Conservation (phyloP, 2,888 invertebrate species). For the Melieria crassipennis region DNA sequence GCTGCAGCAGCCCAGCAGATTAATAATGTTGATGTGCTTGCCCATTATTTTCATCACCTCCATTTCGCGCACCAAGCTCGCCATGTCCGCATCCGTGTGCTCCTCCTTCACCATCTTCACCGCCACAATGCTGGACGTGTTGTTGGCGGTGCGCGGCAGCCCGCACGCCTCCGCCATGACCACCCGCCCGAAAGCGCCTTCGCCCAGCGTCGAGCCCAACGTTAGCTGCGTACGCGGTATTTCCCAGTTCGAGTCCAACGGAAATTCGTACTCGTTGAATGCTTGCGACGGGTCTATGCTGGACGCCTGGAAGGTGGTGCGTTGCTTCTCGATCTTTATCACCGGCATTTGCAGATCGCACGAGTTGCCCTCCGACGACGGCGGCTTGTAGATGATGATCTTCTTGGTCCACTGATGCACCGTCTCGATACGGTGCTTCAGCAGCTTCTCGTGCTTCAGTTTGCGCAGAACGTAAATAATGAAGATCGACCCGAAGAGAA, state of each 20-base stretch:
- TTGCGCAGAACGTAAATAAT: conserved; percentile 76
- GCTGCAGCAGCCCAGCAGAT: conserved; percentile 94
- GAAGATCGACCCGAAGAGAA: conserved; percentile 60
- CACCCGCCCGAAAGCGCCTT: conserved; percentile 99
- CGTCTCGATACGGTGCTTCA: conserved; percentile 83
- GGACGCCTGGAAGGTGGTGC: conserved; percentile 71
- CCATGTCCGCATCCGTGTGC: conserved; percentile 96
- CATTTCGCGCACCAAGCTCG: conserved; percentile 97
- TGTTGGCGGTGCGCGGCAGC: conserved; percentile 44
- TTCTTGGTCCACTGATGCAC: conserved; percentile 92
- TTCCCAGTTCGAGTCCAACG: conserved; percentile 96
- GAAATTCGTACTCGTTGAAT: conserved; percentile 94
- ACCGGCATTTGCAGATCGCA: conserved; percentile 76
- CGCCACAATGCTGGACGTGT: conserved; percentile 78
- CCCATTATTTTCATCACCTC: conserved; percentile 99
- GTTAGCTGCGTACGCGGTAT: conserved; percentile 81
- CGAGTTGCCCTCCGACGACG: conserved; percentile 60
- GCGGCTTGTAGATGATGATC: conserved; percentile 85
- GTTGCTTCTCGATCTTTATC: conserved; percentile 90
- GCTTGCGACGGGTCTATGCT: conserved; percentile 73
- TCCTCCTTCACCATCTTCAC: conserved; percentile 99
- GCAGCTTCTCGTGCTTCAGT: conserved; percentile 79
- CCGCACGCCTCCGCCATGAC: conserved; percentile 86
- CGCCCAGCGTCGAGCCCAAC: conserved; percentile 88
- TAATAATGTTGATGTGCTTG: conserved; percentile 96